Evolutionary conservation across 2,888 invertebrate species (phyloP), one percentile per base, ranked within the genome.

Genomic region (Mimas tiliae): DNA sequence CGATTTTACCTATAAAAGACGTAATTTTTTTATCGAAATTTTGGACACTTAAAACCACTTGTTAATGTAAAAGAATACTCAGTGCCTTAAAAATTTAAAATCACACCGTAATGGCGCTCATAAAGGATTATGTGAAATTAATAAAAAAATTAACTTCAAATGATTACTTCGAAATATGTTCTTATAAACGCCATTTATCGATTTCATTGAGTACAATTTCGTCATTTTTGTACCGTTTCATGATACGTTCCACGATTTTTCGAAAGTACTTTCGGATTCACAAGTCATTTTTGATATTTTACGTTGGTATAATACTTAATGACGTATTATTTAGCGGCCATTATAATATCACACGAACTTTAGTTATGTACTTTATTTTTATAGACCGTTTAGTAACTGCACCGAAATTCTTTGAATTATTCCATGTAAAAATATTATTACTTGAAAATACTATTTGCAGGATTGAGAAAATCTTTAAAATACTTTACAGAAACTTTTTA

Each of bases 71-170:
- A 53, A 58, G 58, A 11, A 42, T 12, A 42, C 6, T 42, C 11
- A 19, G 8, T 8, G 53, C 52, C 11, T 38, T 58, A 8, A 42
- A 58, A 6, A 58, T 38, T 58, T 19, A 42, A 42, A 38, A 58
- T 42, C 12, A 38, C 19, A 19, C 16, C 11, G 42, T 42, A 58
- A 58, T 58, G 58, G 6, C 7, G 9, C 9, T 19, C 38, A 12
- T 58, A 42, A 58, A 38, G 38, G 58, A 58, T 58, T 42, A 58
- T 58, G 11, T 6, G 55, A 38, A 55, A 58, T 58, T 58, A 58
- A 58, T 58, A 42, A 16, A 19, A 34, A 34, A 42, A 42, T 58
- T 58, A 27, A 52, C 27, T 27, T 12, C 27, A 52, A 52, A 52
- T 52, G 27, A 52, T 42, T 19, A 58, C 38, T 58, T 42, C 19